Evolutionary conservation across 2,888 invertebrate genomes (phyloP), one percentile per base, ranked within the genome.

Genomic region (Timema podura): DNA sequence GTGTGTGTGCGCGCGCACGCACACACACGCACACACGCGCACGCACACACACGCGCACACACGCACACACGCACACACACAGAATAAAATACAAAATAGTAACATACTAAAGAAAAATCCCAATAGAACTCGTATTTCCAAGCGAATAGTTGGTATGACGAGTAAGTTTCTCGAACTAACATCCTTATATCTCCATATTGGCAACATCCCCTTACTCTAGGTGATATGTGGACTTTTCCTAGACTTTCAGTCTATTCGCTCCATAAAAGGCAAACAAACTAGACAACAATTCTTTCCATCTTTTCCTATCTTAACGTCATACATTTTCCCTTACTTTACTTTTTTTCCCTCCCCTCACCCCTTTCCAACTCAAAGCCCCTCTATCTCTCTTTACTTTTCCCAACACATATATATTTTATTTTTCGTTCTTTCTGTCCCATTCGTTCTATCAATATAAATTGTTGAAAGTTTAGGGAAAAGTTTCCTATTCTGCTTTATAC

Each of bases 361-460:
- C 61, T 30, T 61, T 44, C 30, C 30, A 30, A 30, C 30, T 30
- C 30, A 2, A 30, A 30, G 3, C 30, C 30, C 30, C 30, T 45
- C 44, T 61, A 16, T 44, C 44, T 61, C 61, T 61, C 61, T 61
- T 61, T 61, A 61, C 61, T 61, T 44, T 61, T 44, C 45, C 61
- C 61, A 45, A 61, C 61, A 61, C 61, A 61, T 45, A 61, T 61
- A 61, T 44, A 61, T 61, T 61, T 61, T 61, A 61, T 61, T 61
- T 61, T 61, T 61, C 44, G 44, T 61, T 61, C 16, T 61, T 61
- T 61, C 30, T 61, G 61, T 61, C 45, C 61, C 61, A 61, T 61
- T 61, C 61, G 61, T 61, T 61, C 61, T 61, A 61, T 61, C 61
- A 61, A 61, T 61, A 61, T 61, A 61, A 61, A 61, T 61, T 61